Evolutionary conservation across 2,888 invertebrate species (phyloP).

Genomic region (Ectropis crepuscularia): DNA sequence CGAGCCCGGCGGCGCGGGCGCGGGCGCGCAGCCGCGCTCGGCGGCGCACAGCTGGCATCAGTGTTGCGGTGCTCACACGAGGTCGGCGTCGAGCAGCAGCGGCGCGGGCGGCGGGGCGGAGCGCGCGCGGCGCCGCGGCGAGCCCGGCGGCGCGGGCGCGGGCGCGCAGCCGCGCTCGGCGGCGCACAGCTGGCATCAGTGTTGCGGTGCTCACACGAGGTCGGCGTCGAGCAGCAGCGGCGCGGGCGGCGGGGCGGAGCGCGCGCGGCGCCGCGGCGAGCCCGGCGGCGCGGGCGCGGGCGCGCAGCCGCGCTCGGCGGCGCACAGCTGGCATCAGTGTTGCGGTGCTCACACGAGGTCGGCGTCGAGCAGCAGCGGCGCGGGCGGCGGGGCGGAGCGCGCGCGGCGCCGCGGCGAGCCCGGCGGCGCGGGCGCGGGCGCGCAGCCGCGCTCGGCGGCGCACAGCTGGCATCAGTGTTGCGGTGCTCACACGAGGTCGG

Average conservation of each 20-base stretch:
- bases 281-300: constrained; percentile 36
- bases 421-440: constrained; percentile 38
- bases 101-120: constrained; percentile 38
- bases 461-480: too few species aligned
- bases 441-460: constrained; percentile 34
- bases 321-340: too few species aligned
- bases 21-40: constrained; percentile 38
- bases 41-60: too few species aligned
- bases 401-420: constrained; percentile 38
- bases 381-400: constrained; percentile 36
- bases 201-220: constrained; percentile 43
- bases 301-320: constrained; percentile 35
- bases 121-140: constrained; percentile 31
- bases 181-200: too few species aligned
- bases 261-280: constrained; percentile 38
- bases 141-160: constrained; percentile 40
- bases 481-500: constrained; percentile 48
- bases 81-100: constrained; percentile 46
- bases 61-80: constrained; percentile 40
- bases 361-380: constrained; percentile 39
- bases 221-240: constrained; percentile 44
- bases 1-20: constrained; percentile 39
- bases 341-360: constrained; percentile 47
- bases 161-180: constrained; percentile 36
- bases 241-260: constrained; percentile 37